Conservation (phyloP, 30 jellyfish, hydroid and myxozoan genomes). For the Pelagia noctiluca region DNA sequence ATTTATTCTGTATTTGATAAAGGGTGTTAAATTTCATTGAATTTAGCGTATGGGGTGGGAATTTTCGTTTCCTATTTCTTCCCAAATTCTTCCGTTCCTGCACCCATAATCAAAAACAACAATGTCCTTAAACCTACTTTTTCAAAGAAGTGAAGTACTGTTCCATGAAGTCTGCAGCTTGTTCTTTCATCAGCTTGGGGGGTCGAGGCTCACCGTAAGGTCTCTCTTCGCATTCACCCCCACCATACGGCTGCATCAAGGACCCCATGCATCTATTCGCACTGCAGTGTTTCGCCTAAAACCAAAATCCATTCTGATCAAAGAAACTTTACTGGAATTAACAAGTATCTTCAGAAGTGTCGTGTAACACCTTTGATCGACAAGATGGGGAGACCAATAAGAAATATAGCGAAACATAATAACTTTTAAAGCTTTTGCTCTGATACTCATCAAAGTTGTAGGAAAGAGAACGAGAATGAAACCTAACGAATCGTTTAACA, state of each 20-base stretch:
- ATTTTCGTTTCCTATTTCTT: too few relatives aligned
- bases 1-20: too few relatives aligned
- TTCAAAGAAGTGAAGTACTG: conserved; percentile 60
- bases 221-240: conserved; percentile 58
- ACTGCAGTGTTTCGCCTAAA: conserved; percentile 68
- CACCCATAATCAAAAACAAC: too few relatives aligned
- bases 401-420: neutral
- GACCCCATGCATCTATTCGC: conserved; percentile 85
- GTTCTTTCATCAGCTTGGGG: conserved; percentile 53
- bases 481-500: too few relatives aligned
- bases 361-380: neutral
- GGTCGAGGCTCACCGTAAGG: conserved; percentile 65
- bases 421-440: too few relatives aligned
- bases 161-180: conserved; percentile 64
- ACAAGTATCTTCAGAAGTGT: neutral
- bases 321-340: neutral
- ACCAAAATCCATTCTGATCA: neutral
- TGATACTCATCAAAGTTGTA: too few relatives aligned
- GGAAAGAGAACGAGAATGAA: too few relatives aligned
- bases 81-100: too few relatives aligned
- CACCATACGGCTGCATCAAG: conserved; percentile 83
- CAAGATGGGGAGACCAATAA: neutral
- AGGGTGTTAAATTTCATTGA: too few relatives aligned
- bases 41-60: too few relatives aligned
- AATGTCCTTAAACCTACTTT: conserved; percentile 16